These are phyloP conservation scores for Porites evermanni DNA, from an alignment of 92 coral and sea anemone genomes.

Conservation along the genomic window DNA sequence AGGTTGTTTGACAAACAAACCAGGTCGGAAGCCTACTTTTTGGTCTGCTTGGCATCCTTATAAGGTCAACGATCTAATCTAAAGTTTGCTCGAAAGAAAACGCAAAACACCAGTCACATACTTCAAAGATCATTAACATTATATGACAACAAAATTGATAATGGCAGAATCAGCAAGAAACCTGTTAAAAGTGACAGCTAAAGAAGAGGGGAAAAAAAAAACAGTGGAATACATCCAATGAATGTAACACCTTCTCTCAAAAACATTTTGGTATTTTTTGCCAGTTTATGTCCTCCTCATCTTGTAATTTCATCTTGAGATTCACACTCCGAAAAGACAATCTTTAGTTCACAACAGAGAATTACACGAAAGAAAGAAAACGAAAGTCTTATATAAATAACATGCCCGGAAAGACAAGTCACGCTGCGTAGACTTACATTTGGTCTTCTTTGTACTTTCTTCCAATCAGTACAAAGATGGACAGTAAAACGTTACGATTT, in stretches of 20 bases:
- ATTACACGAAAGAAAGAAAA: neutral
- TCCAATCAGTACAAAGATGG: neutral
- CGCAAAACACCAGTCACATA: slow-evolving; percentile 31
- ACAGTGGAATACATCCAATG: neutral
- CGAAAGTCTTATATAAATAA: neutral
- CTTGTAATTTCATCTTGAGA: neutral
- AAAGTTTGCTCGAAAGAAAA: neutral
- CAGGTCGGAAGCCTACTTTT: slow-evolving; percentile 12
- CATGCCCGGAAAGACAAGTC: neutral
- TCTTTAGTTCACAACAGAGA: too few species aligned
- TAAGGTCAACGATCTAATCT: neutral
- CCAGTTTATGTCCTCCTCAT: neutral
- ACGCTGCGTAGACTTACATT: neutral
- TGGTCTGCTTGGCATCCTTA: neutral
- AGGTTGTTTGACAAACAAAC: slow-evolving; percentile 9
- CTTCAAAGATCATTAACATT: slow-evolving; percentile 36
- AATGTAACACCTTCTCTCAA: neutral
- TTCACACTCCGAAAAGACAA: neutral
- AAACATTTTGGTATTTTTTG: neutral
- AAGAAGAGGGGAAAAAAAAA: neutral
- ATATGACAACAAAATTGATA: slow-evolving; percentile 30
- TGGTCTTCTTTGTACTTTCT: too few species aligned
- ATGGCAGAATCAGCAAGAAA: slow-evolving; percentile 25
- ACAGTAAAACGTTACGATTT: neutral
- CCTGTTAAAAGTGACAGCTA: slow-evolving; percentile 17